phyloP scores from a whole-genome alignment of 2,888 invertebrate species.

The Lycia hirtaria region DNA sequence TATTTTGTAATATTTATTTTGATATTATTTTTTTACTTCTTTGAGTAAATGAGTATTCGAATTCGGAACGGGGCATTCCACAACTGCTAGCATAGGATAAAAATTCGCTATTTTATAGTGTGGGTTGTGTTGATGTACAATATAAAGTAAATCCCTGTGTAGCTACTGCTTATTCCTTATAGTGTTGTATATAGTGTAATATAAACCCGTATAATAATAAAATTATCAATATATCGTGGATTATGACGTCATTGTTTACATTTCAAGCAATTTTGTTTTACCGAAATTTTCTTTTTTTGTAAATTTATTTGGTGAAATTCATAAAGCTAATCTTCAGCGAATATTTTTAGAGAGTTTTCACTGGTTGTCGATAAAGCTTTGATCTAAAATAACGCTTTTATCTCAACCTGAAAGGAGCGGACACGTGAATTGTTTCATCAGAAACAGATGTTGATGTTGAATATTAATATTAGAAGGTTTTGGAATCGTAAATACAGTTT shows the following conservation, averaged over 20 bases:
- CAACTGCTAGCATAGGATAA: constrained; percentile 18
- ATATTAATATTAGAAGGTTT: too few relatives aligned
- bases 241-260: constrained; percentile 27
- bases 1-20: too few relatives aligned
- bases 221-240: constrained; percentile 7
- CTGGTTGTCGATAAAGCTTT: constrained; percentile 2
- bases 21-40: neutral
- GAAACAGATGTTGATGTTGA: neutral
- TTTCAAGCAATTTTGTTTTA: constrained; percentile 6
- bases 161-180: constrained; percentile 68
- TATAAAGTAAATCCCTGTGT: constrained; percentile 75
- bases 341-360: neutral
- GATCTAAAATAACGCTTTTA: constrained; percentile 5
- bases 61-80: too few relatives aligned
- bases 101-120: constrained; percentile 79
- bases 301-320: neutral
- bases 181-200: constrained; percentile 79
- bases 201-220: constrained; percentile 48
- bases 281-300: neutral
- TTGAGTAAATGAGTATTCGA: neutral
- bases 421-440: neutral
- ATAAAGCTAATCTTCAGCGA: neutral
- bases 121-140: constrained; percentile 83
- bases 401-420: constrained; percentile 10
- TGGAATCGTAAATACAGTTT: too few relatives aligned